Conservation (phyloP, 1,140 invertebrate species). For the Telenomus remus region DNA sequence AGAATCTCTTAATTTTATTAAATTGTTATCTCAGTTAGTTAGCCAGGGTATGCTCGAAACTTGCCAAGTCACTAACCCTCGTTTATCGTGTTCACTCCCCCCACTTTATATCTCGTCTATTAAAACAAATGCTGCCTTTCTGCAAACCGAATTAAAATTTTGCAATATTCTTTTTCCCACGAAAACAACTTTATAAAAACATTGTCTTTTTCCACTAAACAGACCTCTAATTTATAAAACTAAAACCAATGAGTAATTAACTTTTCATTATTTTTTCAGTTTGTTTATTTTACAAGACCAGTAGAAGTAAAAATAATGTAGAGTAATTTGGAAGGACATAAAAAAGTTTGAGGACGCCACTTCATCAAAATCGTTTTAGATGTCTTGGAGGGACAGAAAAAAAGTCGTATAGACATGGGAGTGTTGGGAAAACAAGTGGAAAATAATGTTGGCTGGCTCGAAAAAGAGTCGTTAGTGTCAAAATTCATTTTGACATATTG, state of each 20-base stretch:
- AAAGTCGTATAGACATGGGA: conserved; percentile 33
- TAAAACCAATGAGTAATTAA: no score
- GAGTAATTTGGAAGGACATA: background rate
- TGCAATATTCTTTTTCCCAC: background rate
- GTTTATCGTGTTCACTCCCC: conserved; percentile 47
- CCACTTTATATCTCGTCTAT: conserved; percentile 28
- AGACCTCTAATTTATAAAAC: no score
- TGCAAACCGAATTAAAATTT: conserved; percentile 12
- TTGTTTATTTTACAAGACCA: no score
- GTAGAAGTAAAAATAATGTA: no score
- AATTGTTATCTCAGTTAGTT: no score
- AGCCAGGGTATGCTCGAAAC: conserved; percentile 26
- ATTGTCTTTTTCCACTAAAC: no score
- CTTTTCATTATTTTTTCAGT: no score
- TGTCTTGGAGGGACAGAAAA: conserved; percentile 12
- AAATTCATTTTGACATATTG: conserved; percentile 35
- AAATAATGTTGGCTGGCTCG: conserved; percentile 34
- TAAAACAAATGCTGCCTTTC: conserved; percentile 14
- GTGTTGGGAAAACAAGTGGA: conserved; percentile 46
- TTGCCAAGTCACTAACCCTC: conserved; percentile 55
- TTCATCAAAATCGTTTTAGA: conserved; percentile 16
- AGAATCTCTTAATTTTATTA: no score
- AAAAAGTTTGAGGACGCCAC: background rate
- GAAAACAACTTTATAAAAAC: background rate
- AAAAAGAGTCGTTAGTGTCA: conserved; percentile 53